phyloP scores from a whole-genome alignment of 2,113 vertebrate species.

The Pituophis catenifer region DNA sequence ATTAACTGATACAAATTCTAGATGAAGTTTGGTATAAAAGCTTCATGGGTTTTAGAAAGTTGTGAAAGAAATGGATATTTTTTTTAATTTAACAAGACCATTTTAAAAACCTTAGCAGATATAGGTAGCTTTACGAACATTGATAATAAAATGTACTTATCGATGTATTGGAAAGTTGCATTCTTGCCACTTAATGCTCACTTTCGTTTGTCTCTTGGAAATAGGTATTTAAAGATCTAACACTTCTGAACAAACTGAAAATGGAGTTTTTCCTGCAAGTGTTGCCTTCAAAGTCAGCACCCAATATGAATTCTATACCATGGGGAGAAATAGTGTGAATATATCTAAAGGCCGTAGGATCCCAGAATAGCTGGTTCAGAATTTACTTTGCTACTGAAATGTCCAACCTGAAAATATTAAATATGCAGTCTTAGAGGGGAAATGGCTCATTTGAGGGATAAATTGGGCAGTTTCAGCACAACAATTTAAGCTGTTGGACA shows the following conservation, averaged over 20 bases:
- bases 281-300: background rate
- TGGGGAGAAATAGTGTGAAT: background rate
- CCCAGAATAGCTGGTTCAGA: background rate
- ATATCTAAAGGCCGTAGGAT: background rate
- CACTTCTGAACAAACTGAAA: background rate
- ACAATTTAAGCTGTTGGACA: background rate
- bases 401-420: background rate
- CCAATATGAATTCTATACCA: background rate
- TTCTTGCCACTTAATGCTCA: background rate
- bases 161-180: background rate
- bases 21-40: background rate
- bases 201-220: background rate
- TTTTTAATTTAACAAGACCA: background rate
- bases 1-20: background rate
- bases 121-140: background rate
- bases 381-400: background rate
- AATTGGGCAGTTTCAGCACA: background rate
- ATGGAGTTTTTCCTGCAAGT: background rate
- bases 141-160: background rate
- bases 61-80: background rate
- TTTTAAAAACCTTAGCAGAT: background rate
- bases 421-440: background rate
- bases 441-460: background rate
- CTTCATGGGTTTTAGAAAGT: background rate
- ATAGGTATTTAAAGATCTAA: background rate